phyloP scores from a whole-genome alignment of 2,888 invertebrate genomes.

The Calameuta idolon region DNA sequence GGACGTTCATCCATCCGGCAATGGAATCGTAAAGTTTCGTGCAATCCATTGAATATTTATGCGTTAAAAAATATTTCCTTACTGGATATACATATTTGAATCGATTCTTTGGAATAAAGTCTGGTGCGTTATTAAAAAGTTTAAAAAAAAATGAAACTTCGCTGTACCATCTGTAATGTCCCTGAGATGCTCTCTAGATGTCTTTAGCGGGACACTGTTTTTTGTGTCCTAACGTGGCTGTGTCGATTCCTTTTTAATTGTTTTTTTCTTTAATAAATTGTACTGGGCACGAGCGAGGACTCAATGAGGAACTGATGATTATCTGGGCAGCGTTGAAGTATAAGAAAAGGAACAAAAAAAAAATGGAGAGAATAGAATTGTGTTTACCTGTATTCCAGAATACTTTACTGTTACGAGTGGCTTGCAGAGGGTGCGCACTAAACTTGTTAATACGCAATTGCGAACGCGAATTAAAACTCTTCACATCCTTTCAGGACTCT shows the following conservation, averaged over 20 bases:
- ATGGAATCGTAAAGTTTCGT: not conserved
- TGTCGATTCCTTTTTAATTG: not conserved
- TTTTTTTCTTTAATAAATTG: not conserved
- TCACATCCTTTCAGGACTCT: constrained; percentile 39
- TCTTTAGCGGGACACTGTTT: not conserved
- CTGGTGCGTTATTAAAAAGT: not conserved
- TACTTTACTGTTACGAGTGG: not conserved
- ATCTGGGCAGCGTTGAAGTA: not conserved
- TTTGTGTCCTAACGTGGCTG: not conserved
- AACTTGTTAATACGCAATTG: not conserved
- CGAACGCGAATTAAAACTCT: not conserved
- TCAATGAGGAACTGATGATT: not conserved
- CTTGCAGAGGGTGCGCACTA: not conserved
- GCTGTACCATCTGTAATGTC: not conserved
- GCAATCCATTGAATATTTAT: not conserved
- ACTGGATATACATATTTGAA: not conserved
- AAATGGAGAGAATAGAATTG: not conserved
- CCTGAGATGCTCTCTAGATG: not conserved
- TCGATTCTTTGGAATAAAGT: not conserved
- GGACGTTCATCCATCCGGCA: not conserved
- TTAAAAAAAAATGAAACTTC: not conserved
- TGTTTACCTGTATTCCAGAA: not conserved
- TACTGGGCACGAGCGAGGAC: not conserved
- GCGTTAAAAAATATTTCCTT: not conserved
- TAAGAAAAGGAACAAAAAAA: not conserved